Evolutionary conservation across 1,140 invertebrate species (phyloP), one percentile per base, ranked within the genome.

Genomic region (Pinna nobilis): DNA sequence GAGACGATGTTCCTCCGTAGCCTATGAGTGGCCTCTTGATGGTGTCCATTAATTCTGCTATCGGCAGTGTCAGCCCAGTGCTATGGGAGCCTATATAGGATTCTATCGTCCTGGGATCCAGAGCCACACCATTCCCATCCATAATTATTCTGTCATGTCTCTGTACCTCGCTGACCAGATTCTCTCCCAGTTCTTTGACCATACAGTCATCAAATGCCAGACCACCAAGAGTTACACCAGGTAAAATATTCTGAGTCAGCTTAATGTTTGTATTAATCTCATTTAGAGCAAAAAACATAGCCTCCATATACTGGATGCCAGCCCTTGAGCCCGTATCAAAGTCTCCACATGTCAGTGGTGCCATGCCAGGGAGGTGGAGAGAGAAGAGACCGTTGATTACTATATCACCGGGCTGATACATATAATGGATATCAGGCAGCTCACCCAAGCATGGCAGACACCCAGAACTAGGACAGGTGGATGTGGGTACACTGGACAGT

Each of bases 231-330:
- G 85, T 91, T 3, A 94, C 90, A 61, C 92, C 92, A 1, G 92
- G 92, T 15, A 90, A 71, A 28, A 87, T 61, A 0, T 39, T 85
- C 86, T 82, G 74, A n/a, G n/a, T n/a, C n/a, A n/a, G n/a, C n/a
- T n/a, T n/a, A 13, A 13, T 32, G 5, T 79, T 90, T 3, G 83
- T 86, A 82, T 95, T 95, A 63, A 95, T 94, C 39, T 91, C 87
- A 79, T 94, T 92, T 2, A 95, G 85, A 1, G 94, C 94, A 86
- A 93, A 95, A 0, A 95, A 90, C 94, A 96, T 95, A 1, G 94
- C 94, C 87, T 96, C 94, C 47, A 95, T 86, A 15, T 93, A 90
- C 84, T 95, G 84, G 3, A 95, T 92, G 23, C 77, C 75, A 41
- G 77, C 70, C 5, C 70, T 44, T 9, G 67, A 11, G 15, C 47